These are phyloP conservation scores for Hypanus sabinus DNA, from an alignment of 2,113 vertebrate species.

Conservation along the genomic window DNA sequence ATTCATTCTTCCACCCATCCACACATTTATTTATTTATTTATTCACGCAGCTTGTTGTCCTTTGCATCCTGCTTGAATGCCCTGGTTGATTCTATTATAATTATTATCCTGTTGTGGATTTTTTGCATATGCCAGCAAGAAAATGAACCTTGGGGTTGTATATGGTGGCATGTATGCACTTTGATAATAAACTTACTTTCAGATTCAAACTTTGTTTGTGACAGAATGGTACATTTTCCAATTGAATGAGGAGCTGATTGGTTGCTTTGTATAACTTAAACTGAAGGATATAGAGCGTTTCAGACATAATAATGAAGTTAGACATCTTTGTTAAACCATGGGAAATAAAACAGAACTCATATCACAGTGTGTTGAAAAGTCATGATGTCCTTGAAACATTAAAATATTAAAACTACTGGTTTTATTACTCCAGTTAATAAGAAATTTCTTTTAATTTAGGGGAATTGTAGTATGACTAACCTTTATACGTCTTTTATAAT, in stretches of 20 bases:
- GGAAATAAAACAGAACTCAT: neutral
- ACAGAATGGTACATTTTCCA: neutral
- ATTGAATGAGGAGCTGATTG: neutral
- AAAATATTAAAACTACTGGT: neutral
- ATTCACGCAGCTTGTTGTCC: too few species aligned
- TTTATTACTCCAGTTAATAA: conserved; percentile 11
- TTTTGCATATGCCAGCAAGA: too few species aligned
- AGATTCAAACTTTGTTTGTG: neutral
- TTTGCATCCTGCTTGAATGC: too few species aligned
- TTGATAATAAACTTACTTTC: too few species aligned
- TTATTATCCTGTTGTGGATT: too few species aligned
- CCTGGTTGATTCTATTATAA: too few species aligned
- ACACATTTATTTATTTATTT: too few species aligned
- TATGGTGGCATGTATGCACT: too few species aligned
- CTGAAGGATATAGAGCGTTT: too few species aligned
- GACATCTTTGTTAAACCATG: neutral
- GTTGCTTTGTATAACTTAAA: neutral
- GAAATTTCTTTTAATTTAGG: neutral
- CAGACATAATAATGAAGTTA: neutral
- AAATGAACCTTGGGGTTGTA: too few species aligned
- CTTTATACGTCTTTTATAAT: neutral
- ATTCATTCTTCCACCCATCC: too few species aligned
- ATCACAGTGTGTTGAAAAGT: neutral
- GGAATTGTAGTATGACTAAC: neutral
- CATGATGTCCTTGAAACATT: neutral